These are phyloP conservation scores for Octopus bimaculoides DNA, from an alignment of 1,140 invertebrate species.

Conservation along the genomic window DNA sequence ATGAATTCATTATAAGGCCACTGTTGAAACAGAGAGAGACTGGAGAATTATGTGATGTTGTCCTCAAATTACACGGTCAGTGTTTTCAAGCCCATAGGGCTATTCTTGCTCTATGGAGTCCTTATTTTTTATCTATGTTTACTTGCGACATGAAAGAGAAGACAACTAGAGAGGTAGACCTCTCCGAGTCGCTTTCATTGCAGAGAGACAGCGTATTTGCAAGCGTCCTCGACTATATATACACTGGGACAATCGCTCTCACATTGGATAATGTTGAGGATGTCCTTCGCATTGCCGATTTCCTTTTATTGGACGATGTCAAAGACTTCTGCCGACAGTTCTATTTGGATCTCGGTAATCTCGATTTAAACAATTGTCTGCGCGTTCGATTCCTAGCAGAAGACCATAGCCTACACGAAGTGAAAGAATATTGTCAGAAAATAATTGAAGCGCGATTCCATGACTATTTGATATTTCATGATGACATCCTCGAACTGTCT, in stretches of 20 bases:
- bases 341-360: slow-evolving; percentile 48
- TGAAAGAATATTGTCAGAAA: slow-evolving; percentile 39
- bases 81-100: slow-evolving; percentile 44
- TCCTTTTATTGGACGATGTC: slow-evolving; percentile 64
- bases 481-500: slow-evolving; percentile 55
- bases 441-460: slow-evolving; percentile 53
- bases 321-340: slow-evolving; percentile 53
- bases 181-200: slow-evolving; percentile 56
- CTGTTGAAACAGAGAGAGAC: slow-evolving; percentile 46
- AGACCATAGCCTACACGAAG: slow-evolving; percentile 48
- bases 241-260: slow-evolving; percentile 71
- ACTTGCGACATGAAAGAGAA: slow-evolving; percentile 54
- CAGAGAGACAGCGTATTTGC: slow-evolving; percentile 67
- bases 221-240: slow-evolving; percentile 81
- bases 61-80: slow-evolving; percentile 40
- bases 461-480: slow-evolving; percentile 50
- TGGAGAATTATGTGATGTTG: slow-evolving; percentile 53
- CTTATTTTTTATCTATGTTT: slow-evolving; percentile 54
- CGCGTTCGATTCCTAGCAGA: slow-evolving; percentile 45
- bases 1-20: slow-evolving; percentile 46
- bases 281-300: slow-evolving; percentile 48
- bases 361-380: slow-evolving; percentile 49
- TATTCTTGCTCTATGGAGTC: slow-evolving; percentile 50
- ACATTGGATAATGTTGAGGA: slow-evolving; percentile 82
- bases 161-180: slow-evolving; percentile 69